Percentiles rank a stretch among this genome's conserved stretches.
phyloP scores from a whole-genome alignment of 2,113 vertebrate genomes.

The Campylomormyrus tamandua region DNA sequence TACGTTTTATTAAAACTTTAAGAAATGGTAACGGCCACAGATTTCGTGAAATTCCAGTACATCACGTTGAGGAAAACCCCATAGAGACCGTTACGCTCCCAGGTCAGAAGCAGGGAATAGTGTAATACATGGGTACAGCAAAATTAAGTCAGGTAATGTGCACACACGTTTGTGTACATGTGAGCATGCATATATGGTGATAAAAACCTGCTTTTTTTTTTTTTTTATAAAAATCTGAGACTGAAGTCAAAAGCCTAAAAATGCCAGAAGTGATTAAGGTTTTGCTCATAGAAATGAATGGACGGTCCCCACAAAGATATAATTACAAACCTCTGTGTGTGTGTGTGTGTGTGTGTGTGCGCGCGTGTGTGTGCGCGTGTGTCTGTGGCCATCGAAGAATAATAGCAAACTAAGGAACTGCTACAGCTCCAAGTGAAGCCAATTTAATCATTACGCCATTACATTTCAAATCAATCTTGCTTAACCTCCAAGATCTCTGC shows the following conservation, averaged over 20 bases:
- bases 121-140: background rate
- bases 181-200: background rate
- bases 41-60: background rate
- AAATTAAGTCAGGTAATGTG: background rate
- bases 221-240: background rate
- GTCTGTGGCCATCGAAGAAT: background rate
- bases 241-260: background rate
- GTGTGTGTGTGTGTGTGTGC: background rate
- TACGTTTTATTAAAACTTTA: background rate
- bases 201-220: background rate
- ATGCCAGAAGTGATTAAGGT: background rate
- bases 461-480: slow-evolving; percentile 8
- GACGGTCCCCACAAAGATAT: background rate
- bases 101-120: background rate
- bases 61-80: background rate
- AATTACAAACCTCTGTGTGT: background rate
- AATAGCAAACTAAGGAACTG: background rate
- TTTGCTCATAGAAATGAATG: background rate
- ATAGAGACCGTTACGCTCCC: background rate
- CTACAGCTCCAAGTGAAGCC: background rate
- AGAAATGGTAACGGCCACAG: background rate
- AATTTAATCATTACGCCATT: slow-evolving; percentile 3
- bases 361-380: background rate
- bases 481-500: background rate
- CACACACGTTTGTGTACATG: background rate